Evolutionary conservation across 2,888 invertebrate genomes (phyloP), one percentile per base, ranked within the genome.

Genomic region (Drepanosiphum platanoidis): DNA sequence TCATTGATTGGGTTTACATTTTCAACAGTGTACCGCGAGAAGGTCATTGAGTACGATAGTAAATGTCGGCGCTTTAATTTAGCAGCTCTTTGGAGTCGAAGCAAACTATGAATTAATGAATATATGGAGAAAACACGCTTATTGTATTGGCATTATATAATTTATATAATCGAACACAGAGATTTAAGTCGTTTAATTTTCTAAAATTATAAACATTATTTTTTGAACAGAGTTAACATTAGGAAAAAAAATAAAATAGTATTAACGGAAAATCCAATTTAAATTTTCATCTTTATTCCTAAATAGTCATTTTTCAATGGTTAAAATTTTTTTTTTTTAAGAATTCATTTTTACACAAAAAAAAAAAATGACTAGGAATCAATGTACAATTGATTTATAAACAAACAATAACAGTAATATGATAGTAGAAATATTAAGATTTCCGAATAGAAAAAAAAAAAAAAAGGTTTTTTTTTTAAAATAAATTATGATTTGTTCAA

Each of bases 321-420:
- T 36, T 39, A 52, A 68, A 52, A 68, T 52, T 68, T 18, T 32
- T 34, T 52, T 68, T 18, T 32, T 34, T 22, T 7, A 66, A 68
- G 42, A 79, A 15, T 68, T 66, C 30, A 46, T 42, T 30, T 42
- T 30, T 39, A 27, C 18, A 78, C 42, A 72, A 36, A 52, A 8
- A 70, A 80, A 72, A 36, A 52, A 8, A 70, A 80, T 70, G 80
- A 80, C 80, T 80, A 80, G 80, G n/a, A 80, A 70, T 61, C 36
- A 70, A 52, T 52, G 22, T 80, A 68, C 22, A 52, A n/a, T 2
- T 52, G n/a, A 34, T 36, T 18, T 58, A 80, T 52, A 18, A n/a
- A n/a, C 34, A 36, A 52, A 70, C 27, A 79, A 80, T 58, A 80
- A 80, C 52, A 70, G 18, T 36, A 70, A 36, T 70, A 80, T 68